phyloP scores from a whole-genome alignment of 1,140 invertebrate species.

The Himalopsyche phryganea region DNA sequence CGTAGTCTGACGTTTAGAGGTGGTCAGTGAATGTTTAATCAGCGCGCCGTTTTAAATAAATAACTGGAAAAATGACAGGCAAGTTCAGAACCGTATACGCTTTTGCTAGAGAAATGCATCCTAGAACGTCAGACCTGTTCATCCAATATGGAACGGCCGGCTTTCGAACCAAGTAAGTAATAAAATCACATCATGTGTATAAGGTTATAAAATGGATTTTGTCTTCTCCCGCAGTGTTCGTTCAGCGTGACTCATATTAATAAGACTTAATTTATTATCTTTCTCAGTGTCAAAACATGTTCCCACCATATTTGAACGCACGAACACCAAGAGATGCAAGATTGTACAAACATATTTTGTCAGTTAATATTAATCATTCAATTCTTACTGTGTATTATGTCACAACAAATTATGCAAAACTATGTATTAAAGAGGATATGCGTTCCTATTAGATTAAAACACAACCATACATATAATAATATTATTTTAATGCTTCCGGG shows the following conservation, averaged over 20 bases:
- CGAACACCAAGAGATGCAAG: too few relatives aligned
- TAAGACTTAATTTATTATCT: constrained; percentile 19
- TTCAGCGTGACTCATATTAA: constrained; percentile 16
- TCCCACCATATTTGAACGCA: constrained; percentile 4
- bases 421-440: too few relatives aligned
- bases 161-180: constrained; percentile 65
- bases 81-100: constrained; percentile 60
- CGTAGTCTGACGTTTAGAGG: constrained; percentile 23
- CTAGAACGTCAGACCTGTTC: constrained; percentile 57
- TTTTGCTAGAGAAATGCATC: constrained; percentile 70
- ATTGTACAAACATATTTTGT: too few relatives aligned
- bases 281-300: constrained; percentile 14
- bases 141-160: constrained; percentile 69
- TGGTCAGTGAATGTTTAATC: constrained; percentile 9
- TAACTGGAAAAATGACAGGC: constrained; percentile 28
- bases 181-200: constrained; percentile 11
- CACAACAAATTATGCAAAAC: too few relatives aligned
- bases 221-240: constrained; percentile 5
- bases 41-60: constrained; percentile 19
- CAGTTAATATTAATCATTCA: too few relatives aligned
- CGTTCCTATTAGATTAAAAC: too few relatives aligned
- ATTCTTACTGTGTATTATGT: too few relatives aligned
- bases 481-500: too few relatives aligned
- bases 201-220: constrained; percentile 23
- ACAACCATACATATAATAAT: too few relatives aligned